Conservation (phyloP, 2,797 vertebrate species). For the Periparus ater region DNA sequence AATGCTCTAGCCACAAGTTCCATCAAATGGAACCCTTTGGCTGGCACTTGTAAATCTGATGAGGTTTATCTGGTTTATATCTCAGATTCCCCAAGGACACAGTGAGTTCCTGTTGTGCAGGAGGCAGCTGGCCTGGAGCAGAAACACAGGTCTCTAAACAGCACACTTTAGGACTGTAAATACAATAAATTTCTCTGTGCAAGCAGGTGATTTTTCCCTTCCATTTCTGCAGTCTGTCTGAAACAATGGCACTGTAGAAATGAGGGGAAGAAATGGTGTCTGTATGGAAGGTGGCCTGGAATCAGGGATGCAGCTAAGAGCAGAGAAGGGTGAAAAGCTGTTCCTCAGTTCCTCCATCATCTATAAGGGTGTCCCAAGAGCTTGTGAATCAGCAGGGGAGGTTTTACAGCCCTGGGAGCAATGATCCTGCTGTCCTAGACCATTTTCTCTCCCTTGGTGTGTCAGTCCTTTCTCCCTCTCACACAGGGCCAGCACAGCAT, state of each 20-base stretch:
- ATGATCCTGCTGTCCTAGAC: not conserved
- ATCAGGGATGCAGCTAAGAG: not conserved
- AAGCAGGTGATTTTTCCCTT: not conserved
- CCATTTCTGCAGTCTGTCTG: not conserved
- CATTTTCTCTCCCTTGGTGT: not conserved
- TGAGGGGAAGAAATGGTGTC: not conserved
- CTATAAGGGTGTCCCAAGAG: not conserved
- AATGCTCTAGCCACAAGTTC: not conserved
- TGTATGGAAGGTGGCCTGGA: not conserved
- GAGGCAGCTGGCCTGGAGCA: slow-evolving; percentile 15
- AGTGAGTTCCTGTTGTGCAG: not conserved
- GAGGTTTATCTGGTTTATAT: not conserved
- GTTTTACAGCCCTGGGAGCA: not conserved
- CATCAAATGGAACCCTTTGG: not conserved
- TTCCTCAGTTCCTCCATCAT: not conserved
- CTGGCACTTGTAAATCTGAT: not conserved
- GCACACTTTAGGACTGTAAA: not conserved
- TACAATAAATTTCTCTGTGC: not conserved
- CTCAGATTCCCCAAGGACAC: not conserved
- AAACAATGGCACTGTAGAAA: not conserved
- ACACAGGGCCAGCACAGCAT: not conserved
- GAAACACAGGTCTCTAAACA: not conserved
- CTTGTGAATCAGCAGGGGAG: not conserved
- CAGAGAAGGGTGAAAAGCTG: not conserved
- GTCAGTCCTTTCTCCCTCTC: not conserved